A percentile compares a stretch with the other conserved stretches of the same genome.
phyloP scores from a whole-genome alignment of 2,888 invertebrate species.

The Silvanus unidentatus region DNA sequence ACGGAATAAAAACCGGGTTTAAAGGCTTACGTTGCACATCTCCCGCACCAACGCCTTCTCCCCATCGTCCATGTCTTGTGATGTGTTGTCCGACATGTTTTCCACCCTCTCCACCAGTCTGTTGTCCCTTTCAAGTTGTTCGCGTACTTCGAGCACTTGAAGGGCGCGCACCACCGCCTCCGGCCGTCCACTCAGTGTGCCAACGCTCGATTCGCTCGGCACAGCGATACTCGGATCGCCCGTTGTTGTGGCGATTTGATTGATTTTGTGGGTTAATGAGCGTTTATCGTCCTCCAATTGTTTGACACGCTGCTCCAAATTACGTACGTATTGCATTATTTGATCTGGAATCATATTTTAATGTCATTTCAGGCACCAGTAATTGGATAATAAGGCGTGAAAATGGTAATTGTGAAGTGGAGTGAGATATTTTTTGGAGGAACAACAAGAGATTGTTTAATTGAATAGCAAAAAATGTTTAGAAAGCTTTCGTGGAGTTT shows the following conservation, averaged over 20 bases:
- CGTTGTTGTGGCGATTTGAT: constrained; percentile 46
- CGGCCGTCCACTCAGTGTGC: constrained; percentile 63
- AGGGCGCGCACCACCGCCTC: constrained; percentile 91
- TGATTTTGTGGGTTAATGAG: constrained; percentile 50
- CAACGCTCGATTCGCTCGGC: constrained; percentile 36
- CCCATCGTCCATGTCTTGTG: constrained; percentile 71
- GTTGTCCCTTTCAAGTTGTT: constrained; percentile 72
- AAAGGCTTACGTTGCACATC: constrained; percentile 79
- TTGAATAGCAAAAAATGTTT: too few species aligned
- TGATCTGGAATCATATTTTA: constrained; percentile 61
- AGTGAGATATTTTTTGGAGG: too few species aligned
- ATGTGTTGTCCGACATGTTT: constrained; percentile 35
- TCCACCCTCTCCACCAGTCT: constrained; percentile 27
- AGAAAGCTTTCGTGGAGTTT: too few species aligned
- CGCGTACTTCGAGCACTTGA: constrained; percentile 74
- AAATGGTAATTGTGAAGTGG: too few species aligned
- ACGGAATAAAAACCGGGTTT: constrained; percentile 22
- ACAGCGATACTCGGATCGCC: constrained; percentile 42
- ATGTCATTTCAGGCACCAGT: too few species aligned
- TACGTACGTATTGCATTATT: constrained; percentile 86
- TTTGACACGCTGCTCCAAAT: constrained; percentile 80
- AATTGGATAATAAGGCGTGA: too few species aligned
- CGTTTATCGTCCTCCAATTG: constrained; percentile 76
- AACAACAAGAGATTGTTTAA: too few species aligned
- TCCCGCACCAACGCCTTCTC: constrained; percentile 90